Evolutionary conservation across 2,797 vertebrate genomes (phyloP).

Genomic region (Pelodytes ibericus): DNA sequence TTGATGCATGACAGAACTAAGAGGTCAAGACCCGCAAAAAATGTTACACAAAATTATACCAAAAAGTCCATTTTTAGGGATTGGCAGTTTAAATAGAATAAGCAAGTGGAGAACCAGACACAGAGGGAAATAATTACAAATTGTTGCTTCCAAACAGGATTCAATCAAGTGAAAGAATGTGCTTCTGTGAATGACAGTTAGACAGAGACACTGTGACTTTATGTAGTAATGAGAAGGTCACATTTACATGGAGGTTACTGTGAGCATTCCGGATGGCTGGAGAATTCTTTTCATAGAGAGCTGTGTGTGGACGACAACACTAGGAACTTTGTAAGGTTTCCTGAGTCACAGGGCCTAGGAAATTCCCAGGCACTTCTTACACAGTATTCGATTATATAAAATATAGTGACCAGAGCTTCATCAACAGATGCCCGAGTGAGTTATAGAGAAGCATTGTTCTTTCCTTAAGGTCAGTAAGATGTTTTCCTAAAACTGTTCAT

Average conservation of each 20-base stretch:
- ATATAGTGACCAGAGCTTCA: conserved; percentile 60
- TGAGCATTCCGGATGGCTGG: conserved; percentile 65
- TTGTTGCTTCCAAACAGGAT: conserved; percentile 58
- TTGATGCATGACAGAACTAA: conserved; percentile 55
- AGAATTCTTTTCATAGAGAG: conserved; percentile 62
- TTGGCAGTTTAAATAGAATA: conserved; percentile 31
- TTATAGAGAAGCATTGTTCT: conserved; percentile 61
- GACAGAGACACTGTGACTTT: conserved; percentile 60
- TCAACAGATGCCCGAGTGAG: conserved; percentile 57
- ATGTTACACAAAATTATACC: conserved; percentile 39
- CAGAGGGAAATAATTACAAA: conserved; percentile 43
- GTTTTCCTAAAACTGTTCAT: conserved; percentile 43
- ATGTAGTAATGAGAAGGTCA: conserved; percentile 65
- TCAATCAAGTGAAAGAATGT: conserved; percentile 60
- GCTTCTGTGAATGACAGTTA: conserved; percentile 61
- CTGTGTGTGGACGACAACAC: conserved; percentile 59
- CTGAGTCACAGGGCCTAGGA: conserved; percentile 57
- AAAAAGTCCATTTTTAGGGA: conserved; percentile 23
- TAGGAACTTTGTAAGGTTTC: conserved; percentile 63
- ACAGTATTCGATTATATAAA: conserved; percentile 60
- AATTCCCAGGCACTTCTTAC: conserved; percentile 62
- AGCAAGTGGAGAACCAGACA: conserved; percentile 36
- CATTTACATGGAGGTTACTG: conserved; percentile 68
- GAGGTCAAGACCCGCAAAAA: conserved; percentile 37
- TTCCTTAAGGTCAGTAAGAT: conserved; percentile 41